These are phyloP conservation scores for Drosophila atroscutellata DNA, from an alignment of 2,888 invertebrate genomes.

Conservation along the genomic window DNA sequence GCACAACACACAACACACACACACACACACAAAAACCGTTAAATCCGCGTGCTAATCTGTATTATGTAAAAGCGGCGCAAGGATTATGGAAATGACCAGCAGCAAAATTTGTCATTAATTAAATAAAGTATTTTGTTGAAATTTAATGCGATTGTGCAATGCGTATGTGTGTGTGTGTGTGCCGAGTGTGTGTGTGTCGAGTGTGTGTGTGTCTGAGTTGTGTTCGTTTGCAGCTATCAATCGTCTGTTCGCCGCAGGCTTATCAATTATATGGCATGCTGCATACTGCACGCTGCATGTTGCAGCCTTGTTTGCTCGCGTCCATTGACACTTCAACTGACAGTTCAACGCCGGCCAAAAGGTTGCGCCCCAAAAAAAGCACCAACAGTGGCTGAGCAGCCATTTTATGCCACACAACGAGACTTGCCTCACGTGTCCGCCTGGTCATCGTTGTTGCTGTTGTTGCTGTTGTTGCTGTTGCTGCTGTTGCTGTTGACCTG, in stretches of 20 bases:
- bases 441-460: neutral
- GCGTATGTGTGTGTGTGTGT: neutral
- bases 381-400: neutral
- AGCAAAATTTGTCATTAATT: conserved; percentile 44
- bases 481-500: neutral
- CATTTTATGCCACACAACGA: neutral
- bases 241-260: conserved; percentile 45
- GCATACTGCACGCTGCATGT: conserved; percentile 11
- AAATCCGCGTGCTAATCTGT: conserved; percentile 25
- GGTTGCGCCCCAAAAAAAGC: neutral
- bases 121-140: conserved; percentile 29
- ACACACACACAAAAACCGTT: neutral
- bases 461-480: neutral
- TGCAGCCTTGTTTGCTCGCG: conserved; percentile 7
- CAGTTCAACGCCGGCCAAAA: conserved; percentile 9
- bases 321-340: conserved; percentile 26
- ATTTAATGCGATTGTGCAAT: conserved; percentile 40
- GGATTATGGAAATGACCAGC: conserved; percentile 35
- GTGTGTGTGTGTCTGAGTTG: neutral
- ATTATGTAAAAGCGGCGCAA: conserved; percentile 15
- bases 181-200: neutral
- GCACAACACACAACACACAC: conserved; percentile 10
- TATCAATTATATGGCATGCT: conserved; percentile 50
- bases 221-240: conserved; percentile 28
- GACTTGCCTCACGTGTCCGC: conserved; percentile 25